phyloP scores from a whole-genome alignment of 2,888 invertebrate species.

The Euspilapteryx auroguttella region DNA sequence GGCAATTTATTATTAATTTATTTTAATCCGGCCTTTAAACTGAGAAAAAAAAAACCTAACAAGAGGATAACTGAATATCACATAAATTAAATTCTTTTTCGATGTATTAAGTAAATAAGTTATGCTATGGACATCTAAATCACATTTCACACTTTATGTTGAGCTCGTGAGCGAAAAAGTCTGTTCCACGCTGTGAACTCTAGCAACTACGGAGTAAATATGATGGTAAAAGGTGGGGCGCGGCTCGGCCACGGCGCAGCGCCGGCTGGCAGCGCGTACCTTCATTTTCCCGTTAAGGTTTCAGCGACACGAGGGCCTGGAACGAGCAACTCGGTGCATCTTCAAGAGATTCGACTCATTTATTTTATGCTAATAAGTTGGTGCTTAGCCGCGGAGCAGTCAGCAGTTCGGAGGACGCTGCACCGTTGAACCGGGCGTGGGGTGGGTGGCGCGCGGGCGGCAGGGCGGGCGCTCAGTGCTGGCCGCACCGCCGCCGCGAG shows the following conservation, averaged over 20 bases:
- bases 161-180: constrained; percentile 4
- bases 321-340: constrained; percentile 22
- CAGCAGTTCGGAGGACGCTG: constrained; percentile 32
- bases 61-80: too few species aligned
- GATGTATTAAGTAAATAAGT: too few species aligned
- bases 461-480: constrained; percentile 43
- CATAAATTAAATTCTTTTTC: too few species aligned
- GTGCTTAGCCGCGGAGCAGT: constrained; percentile 28
- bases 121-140: too few species aligned
- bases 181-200: constrained; percentile 3
- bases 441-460: background rate
- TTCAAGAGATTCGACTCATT: constrained; percentile 20
- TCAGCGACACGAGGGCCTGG: constrained; percentile 12
- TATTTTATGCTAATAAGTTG: constrained; percentile 48
- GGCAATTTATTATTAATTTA: too few species aligned
- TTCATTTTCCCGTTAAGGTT: constrained; percentile 12
- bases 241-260: constrained; percentile 5
- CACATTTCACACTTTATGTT: too few species aligned
- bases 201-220: constrained; percentile 11
- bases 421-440: constrained; percentile 9
- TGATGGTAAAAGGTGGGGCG: constrained; percentile 10
- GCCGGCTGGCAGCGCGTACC: too few species aligned
- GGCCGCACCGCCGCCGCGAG: constrained; percentile 39
- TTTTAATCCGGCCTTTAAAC: too few species aligned
- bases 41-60: too few species aligned